Base-by-base conservation (phyloP, 2,113 vertebrate genomes). In the Delphinapterus leucas region DNA sequence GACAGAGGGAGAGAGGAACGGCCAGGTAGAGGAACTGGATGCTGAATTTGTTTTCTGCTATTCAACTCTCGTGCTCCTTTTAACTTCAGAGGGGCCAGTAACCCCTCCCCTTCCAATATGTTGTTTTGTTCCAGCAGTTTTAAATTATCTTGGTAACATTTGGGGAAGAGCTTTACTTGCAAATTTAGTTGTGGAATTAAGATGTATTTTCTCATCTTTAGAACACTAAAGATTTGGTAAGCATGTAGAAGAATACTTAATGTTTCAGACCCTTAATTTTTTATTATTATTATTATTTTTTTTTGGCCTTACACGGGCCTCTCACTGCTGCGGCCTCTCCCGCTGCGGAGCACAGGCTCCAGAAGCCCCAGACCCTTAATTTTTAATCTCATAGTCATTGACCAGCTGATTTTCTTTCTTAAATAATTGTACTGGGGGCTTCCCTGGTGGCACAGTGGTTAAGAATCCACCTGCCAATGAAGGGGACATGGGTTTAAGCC, bases 191-290 rank as follows among this genome's bases (percentile, higher is more conserved):
- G 31, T 88, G 58, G 88, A 87, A 84, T 90, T 82, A 61, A 83
- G 53, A 38, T 33, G 3, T 61, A 55, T 89, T 70, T 94, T 70
- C 81, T 92, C 36, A 1, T 21, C 53, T 53, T 53, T 17, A 49
- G 55, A 58, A 79, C 31, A 73, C 73, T 89, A 10, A 79, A 87
- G 83, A 41, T 41, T 79, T 83, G 70, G 23, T 90, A 28, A 41
- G 41, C 9, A 0, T 83, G 28, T 80, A 28, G 90, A 94, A 92
- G 47, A 61, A 47, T 23, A 7, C 33, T 84, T 60, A 26, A 20
- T 61, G 5, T 92, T 89, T 90, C 63, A 73, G 47, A 60, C 26
- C 33, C 63, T 77, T 89, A 18, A 82, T 77, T 97, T 93, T 73
- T 79, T 47, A 47, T 47, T 47, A 47, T 47, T 47, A 11, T 47